Evolutionary conservation across 2,888 invertebrate species (phyloP), one percentile per base, ranked within the genome.

Genomic region (Hirtodrosophila confusa): DNA sequence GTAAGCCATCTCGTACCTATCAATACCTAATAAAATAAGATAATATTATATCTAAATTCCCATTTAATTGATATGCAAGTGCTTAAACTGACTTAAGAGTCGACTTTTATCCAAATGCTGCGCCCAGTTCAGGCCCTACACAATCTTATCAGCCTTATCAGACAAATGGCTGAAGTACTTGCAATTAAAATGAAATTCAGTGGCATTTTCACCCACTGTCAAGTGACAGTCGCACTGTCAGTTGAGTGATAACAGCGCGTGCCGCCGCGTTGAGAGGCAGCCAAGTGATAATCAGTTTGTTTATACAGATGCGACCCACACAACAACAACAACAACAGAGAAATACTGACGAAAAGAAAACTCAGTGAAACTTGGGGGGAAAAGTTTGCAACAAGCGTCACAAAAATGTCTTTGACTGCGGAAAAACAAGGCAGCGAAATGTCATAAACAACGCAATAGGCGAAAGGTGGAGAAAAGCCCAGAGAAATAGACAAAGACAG

Each of bases 331-430:
- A 44, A 24, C 3, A 31, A 35, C 7, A 43, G 53, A 51, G 49
- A 54, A 47, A 64, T 23, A 69, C 47, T 57, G 41, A 67, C 62
- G 56, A 63, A 86, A 82, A 78, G 86, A 74, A 77, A 88, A 87
- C 72, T 69, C 66, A 88, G 88, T 89, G 88, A 88, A 88, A 88
- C 80, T 76, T 80, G 68, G 65, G 63, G 88, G 71, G 80, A 89
- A 88, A 78, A 72, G 80, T 78, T 50, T 58, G 75, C 57, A 60
- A 69, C 69, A 63, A 71, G 75, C 82, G 67, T 65, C 78, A 87
- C 69, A 80, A 87, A 86, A 88, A 86, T 84, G 85, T 80, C 75
- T 86, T 69, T 64, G 78, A 75, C 72, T 75, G 75, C 78, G 82
- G 88, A 88, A 85, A 76, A 87, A 74, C 75, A 78, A 88, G 68